Conservation (phyloP, 2,797 vertebrate genomes). For the Otus scops region DNA sequence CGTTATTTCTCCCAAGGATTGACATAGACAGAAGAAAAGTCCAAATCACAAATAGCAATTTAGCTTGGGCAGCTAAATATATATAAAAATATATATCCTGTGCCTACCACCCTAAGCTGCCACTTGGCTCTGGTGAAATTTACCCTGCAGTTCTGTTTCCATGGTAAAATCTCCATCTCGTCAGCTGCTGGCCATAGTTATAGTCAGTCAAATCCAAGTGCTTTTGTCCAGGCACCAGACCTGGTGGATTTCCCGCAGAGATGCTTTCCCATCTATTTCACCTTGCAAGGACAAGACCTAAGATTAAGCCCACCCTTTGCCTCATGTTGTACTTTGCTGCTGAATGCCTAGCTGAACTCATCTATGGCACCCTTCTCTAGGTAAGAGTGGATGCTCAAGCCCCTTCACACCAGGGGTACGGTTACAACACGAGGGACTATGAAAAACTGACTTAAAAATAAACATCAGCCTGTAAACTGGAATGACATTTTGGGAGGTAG, state of each 20-base stretch:
- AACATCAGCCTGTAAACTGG: neutral
- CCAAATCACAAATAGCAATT: neutral
- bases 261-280: neutral
- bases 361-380: neutral
- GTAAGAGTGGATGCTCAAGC: neutral
- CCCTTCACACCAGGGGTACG: accelerated
- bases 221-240: neutral
- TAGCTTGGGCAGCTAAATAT: neutral
- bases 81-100: neutral
- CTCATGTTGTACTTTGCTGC: neutral
- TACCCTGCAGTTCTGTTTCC: neutral
- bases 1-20: neutral
- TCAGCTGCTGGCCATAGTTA: neutral
- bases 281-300: neutral
- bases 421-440: neutral
- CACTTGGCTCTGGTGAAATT: neutral
- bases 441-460: neutral
- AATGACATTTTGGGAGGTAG: neutral
- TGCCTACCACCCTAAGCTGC: neutral
- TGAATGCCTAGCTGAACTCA: neutral
- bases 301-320: neutral
- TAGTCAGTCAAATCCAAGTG: neutral
- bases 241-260: neutral
- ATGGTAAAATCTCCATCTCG: neutral
- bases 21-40: neutral